These are phyloP conservation scores for Leiothrix lutea DNA, from an alignment of 2,113 vertebrate species.

Conservation along the genomic window DNA sequence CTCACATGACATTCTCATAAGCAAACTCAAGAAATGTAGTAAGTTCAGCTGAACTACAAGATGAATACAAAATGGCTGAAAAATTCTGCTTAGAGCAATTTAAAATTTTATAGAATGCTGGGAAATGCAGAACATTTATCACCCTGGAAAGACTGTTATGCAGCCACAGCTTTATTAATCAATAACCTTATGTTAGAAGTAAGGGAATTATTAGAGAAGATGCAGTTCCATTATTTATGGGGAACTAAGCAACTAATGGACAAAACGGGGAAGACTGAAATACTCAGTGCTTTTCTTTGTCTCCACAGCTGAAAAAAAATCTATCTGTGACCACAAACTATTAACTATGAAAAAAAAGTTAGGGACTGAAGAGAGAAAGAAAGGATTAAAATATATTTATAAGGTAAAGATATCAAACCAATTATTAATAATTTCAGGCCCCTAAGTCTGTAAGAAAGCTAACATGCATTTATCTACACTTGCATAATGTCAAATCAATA, in stretches of 20 bases:
- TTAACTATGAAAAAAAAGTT: neutral
- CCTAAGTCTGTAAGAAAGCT: neutral
- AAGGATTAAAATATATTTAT: neutral
- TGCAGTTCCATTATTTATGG: constrained; percentile 46
- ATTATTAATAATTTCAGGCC: neutral
- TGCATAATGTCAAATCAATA: neutral
- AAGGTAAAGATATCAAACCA: neutral
- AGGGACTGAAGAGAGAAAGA: neutral
- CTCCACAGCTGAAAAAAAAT: neutral
- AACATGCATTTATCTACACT: neutral
- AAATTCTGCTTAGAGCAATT: constrained; percentile 23
- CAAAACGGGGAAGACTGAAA: neutral
- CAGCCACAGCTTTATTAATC: constrained; percentile 44
- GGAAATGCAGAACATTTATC: constrained; percentile 33
- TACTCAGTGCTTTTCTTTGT: neutral
- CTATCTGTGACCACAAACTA: neutral
- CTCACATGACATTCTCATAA: neutral
- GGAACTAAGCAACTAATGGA: constrained; percentile 40
- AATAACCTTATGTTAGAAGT: constrained; percentile 17
- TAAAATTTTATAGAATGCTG: constrained; percentile 5
- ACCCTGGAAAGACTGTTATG: constrained; percentile 5
- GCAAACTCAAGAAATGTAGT: neutral
- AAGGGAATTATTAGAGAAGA: neutral
- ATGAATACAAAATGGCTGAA: neutral
- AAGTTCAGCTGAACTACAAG: neutral